Base-by-base conservation (phyloP, 2,888 invertebrate species). In the Cetonia aurata region DNA sequence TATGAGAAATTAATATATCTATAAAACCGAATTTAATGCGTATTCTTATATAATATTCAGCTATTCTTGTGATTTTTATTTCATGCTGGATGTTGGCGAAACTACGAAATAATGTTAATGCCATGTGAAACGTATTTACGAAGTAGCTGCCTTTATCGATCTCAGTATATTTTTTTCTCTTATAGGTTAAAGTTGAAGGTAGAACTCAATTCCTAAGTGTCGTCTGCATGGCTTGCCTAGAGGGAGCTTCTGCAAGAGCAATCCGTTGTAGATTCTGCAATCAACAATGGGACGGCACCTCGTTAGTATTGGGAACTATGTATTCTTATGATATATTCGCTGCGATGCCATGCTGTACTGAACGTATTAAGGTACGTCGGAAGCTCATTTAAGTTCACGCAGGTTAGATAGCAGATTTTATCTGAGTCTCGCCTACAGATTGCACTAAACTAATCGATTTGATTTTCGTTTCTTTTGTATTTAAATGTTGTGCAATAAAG, bases 311-410 rank as follows among this genome's bases (percentile, higher is more conserved):
- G 71, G 98, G 98, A 76, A 97, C 98, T 75, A 97, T 98, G 96
- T 99, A 99, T 87, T 95, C 96, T 72, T 99, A 97, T 83, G 98
- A 99, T 86, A 96, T 99, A 79, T 98, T 99, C 85, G 98, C 98
- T 83, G 96, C 98, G 73, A 95, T 94, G 86, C 96, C 97, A 15
- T 99, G 98, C 86, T 98, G 98, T 87, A 90, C 93, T 81, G 96
- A 96, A 82, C 90, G 98, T 79, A 89, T 97, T 79, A 95, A 94
- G 91, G 96, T 96, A 82, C 84, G 86, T 9, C 42, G 9, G 4
- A 44, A 44, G 17, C 6, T 8, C 55, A 52, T 9, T 19, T 53
- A n/a, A n/a, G n/a, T n/a, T n/a, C n/a, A n/a, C n/a, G n/a, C n/a
- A n/a, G n/a, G n/a, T n/a, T n/a, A n/a, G n/a, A n/a, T n/a, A n/a